phyloP scores from a whole-genome alignment of 1,140 invertebrate genomes.

The Aricia agestis region DNA sequence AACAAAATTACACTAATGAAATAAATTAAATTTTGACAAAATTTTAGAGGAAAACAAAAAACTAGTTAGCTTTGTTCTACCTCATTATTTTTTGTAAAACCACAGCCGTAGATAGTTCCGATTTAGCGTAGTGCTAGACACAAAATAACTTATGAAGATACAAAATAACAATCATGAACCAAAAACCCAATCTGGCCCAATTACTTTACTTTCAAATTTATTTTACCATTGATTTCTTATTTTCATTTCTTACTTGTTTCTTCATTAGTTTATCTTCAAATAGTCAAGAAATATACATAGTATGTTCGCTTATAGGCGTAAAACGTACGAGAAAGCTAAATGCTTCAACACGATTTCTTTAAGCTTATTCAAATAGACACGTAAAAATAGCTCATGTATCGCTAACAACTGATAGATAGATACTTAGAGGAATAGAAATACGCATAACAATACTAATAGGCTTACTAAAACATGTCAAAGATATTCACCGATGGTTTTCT shows the following conservation, averaged over 20 bases:
- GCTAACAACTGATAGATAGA: constrained; percentile 3
- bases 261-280: constrained; percentile 29
- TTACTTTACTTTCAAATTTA: constrained; percentile 15
- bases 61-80: constrained; percentile 13
- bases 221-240: constrained; percentile 16
- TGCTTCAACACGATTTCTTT: constrained; percentile 34
- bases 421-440: neutral
- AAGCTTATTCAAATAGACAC: constrained; percentile 9
- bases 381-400: constrained; percentile 7
- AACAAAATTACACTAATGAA: neutral
- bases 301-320: constrained; percentile 14
- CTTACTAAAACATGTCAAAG: neutral
- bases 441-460: constrained; percentile 4
- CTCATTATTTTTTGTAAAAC: constrained; percentile 39
- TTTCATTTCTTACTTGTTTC: constrained; percentile 26
- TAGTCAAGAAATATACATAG: constrained; percentile 11
- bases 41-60: constrained; percentile 12
- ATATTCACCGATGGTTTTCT: neutral
- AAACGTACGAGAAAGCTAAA: constrained; percentile 6
- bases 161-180: constrained; percentile 13
- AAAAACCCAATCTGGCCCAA: constrained; percentile 7
- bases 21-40: neutral
- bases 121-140: constrained; percentile 36
- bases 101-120: constrained; percentile 29
- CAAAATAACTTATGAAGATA: constrained; percentile 37